These are phyloP conservation scores for Protomyctophum bolini DNA, from an alignment of 2,113 vertebrate genomes.

Conservation along the genomic window DNA sequence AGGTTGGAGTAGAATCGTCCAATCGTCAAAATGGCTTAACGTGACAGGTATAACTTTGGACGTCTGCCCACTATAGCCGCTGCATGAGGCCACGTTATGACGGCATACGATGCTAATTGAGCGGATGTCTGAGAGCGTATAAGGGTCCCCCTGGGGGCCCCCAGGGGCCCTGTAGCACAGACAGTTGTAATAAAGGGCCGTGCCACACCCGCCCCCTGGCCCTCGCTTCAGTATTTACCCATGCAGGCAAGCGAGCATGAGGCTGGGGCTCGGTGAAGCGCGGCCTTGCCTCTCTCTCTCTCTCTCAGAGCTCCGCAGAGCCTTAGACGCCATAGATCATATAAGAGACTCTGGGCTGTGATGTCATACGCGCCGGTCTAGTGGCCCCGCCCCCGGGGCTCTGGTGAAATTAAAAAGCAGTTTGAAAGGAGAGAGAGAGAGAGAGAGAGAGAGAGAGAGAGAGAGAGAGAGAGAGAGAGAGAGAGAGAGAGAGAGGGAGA, in stretches of 20 bases:
- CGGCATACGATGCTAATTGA: constrained; percentile 44
- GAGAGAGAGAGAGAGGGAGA: too few relatives aligned
- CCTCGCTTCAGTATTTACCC: constrained; percentile 44
- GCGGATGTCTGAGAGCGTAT: constrained; percentile 39
- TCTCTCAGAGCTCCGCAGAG: too few relatives aligned
- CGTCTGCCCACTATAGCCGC: too few relatives aligned
- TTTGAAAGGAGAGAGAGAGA: constrained; percentile 55
- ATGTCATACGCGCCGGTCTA: constrained; percentile 27
- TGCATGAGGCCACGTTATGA: background rate
- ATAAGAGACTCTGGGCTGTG: constrained; percentile 35
- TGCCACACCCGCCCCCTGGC: constrained; percentile 19
- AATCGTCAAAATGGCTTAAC: too few relatives aligned
- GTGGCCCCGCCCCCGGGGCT: constrained; percentile 51
- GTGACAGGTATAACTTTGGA: too few relatives aligned
- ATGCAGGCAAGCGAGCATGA: constrained; percentile 37
- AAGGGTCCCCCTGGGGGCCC: constrained; percentile 16
- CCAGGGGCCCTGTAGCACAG: constrained; percentile 9
- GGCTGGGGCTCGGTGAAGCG: constrained; percentile 47
- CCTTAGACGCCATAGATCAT: constrained; percentile 36
- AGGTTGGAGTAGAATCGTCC: too few relatives aligned
- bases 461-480: too few relatives aligned
- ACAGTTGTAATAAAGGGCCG: background rate
- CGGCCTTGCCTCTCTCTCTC: too few relatives aligned
- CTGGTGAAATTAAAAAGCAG: constrained; percentile 60
- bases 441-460: too few relatives aligned